These are phyloP conservation scores for Trisateles emortualis DNA, from an alignment of 2,888 invertebrate genomes.

Conservation along the genomic window DNA sequence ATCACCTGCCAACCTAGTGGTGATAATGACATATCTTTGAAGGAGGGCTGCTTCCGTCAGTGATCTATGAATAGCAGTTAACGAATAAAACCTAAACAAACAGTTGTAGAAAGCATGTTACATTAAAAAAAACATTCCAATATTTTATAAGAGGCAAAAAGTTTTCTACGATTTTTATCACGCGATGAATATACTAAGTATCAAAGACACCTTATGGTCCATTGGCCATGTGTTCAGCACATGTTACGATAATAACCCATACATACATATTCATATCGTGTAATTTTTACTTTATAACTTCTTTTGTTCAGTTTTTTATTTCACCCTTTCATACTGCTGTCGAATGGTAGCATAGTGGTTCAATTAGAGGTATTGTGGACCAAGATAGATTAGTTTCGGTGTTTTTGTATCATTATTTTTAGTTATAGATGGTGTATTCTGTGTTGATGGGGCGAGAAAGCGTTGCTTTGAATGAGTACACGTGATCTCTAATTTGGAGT, in stretches of 20 bases:
- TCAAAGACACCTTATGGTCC: conserved; percentile 74
- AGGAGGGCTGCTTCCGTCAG: not conserved
- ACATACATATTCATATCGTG: conserved; percentile 74
- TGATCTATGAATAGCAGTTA: conserved; percentile 12
- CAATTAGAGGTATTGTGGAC: conserved; percentile 68
- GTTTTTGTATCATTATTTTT: conserved; percentile 38
- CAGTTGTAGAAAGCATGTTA: conserved; percentile 22
- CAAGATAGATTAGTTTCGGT: conserved; percentile 58
- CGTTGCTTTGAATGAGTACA: conserved; percentile 45
- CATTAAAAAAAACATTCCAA: conserved; percentile 22
- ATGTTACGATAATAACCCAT: conserved; percentile 65
- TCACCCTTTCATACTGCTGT: conserved; percentile 65
- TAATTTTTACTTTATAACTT: conserved; percentile 70
- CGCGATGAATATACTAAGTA: conserved; percentile 59
- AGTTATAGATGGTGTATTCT: conserved; percentile 38
- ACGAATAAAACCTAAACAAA: conserved; percentile 21
- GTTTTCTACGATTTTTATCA: conserved; percentile 62
- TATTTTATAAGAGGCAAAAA: conserved; percentile 59
- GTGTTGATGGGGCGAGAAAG: conserved; percentile 33
- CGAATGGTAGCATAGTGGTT: conserved; percentile 70
- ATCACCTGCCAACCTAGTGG: not conserved
- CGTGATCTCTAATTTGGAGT: not conserved
- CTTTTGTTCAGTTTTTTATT: conserved; percentile 70
- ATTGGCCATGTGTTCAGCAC: conserved; percentile 76
- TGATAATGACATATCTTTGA: not conserved